Base-by-base conservation (phyloP, 1,140 invertebrate genomes). In the Pissodes strobi region DNA sequence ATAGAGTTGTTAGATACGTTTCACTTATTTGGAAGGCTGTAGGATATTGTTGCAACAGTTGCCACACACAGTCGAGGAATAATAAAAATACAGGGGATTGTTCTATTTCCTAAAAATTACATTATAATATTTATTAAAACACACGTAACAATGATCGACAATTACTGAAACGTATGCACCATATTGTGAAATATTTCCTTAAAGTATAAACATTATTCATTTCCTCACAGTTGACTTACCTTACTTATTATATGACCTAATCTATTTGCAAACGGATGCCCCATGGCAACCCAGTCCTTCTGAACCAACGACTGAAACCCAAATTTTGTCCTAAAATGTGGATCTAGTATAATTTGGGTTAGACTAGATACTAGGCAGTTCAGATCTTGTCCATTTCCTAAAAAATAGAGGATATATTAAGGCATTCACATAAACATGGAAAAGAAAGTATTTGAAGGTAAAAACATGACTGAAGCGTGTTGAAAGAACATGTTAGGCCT, bases 251-350 rank as follows among this genome's bases (percentile, higher is more conserved):
- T 81, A 66, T 91, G 86, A 1, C 86, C 87, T 41, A 90, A 78
- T 48, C 91, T 81, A 66, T 85, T 85, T 39, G 76, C 76, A 78
- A 97, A 97, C 0, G 91, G 92, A 81, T 97, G 93, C 18, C 94
- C 94, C 62, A 96, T 83, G 8, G 90, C 88, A 0, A 98, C 82
- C 94, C 95, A 98, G 75, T 98, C 95, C 79, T 95, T 95, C 79
- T 97, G 94, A 15, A 98, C 81, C 12, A 98, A 81, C 30, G 88
- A 88, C 78, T 97, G 92, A 77, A 98, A 97, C n/a, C 95, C 95
- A 45, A 82, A 81, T 61, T 92, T 86, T 0, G 92, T 93, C 27
- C 94, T 84, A 76, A 85, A 94, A 73, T 90, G 80, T 0, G 91
- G 87, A 83, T 98, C 95, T 18, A 97, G 74, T 25, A 96, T 79